phyloP scores from a whole-genome alignment of 2,888 invertebrate species.

The Octodonta nipae region DNA sequence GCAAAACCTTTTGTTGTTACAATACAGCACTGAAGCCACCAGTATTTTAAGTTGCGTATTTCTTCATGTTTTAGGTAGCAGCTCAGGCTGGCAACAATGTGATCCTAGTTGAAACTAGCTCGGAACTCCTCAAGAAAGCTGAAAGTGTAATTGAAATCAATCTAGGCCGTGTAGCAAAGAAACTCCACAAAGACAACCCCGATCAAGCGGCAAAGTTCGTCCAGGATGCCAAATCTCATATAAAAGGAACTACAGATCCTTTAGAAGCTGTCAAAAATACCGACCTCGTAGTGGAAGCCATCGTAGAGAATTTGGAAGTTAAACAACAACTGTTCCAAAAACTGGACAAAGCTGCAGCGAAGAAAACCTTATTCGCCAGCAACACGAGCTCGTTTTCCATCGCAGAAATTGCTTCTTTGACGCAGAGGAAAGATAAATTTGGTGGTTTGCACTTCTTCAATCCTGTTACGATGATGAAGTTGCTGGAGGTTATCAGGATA shows the following conservation, averaged over 20 bases:
- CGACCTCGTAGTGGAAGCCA: constrained; percentile 74
- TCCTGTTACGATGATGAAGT: constrained; percentile 81
- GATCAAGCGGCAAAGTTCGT: constrained; percentile 55
- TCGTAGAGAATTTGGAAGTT: constrained; percentile 64
- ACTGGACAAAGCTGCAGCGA: constrained; percentile 59
- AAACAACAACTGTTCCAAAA: constrained; percentile 58
- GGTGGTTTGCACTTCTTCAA: constrained; percentile 81
- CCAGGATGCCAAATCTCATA: constrained; percentile 40
- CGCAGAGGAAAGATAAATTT: constrained; percentile 51
- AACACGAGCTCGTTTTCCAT: constrained; percentile 84
- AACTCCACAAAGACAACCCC: constrained; percentile 54
- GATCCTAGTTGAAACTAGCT: constrained; percentile 63
- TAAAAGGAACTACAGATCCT: constrained; percentile 50
- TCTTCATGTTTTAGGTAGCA: constrained; percentile 56
- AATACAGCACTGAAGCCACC: no score
- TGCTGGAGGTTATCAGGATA: constrained; percentile 69
- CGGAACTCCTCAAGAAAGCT: constrained; percentile 59
- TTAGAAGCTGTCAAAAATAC: constrained; percentile 47
- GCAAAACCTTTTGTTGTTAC: no score
- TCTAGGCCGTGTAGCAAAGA: constrained; percentile 65
- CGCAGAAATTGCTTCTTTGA: constrained; percentile 60
- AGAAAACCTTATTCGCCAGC: constrained; percentile 68
- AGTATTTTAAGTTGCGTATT: no score
- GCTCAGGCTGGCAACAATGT: constrained; percentile 75
- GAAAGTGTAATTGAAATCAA: constrained; percentile 54